These are phyloP conservation scores for Protobothrops mucrosquamatus DNA, from an alignment of 2,113 vertebrate genomes.

Conservation along the genomic window DNA sequence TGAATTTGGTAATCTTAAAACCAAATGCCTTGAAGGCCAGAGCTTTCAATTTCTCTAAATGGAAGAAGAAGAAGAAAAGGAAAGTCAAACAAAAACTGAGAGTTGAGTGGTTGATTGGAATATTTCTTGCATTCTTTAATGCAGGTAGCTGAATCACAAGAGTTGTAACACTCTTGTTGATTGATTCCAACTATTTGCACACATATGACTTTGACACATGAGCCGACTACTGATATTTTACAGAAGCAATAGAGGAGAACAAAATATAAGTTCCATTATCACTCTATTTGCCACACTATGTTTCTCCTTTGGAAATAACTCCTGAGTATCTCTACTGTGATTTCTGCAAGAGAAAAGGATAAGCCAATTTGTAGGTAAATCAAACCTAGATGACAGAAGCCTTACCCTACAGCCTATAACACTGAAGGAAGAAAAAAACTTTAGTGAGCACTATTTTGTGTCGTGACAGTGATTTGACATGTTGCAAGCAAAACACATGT, in stretches of 20 bases:
- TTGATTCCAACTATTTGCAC: neutral
- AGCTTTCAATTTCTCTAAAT: neutral
- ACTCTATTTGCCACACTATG: conserved; percentile 2
- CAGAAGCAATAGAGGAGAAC: neutral
- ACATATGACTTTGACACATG: conserved; percentile 3
- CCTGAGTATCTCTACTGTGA: conserved; percentile 6
- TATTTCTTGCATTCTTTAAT: neutral
- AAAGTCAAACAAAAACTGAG: neutral
- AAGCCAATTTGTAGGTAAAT: conserved; percentile 45
- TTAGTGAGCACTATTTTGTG: conserved; percentile 26
- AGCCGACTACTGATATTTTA: neutral
- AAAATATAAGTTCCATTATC: neutral
- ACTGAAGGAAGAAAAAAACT: neutral
- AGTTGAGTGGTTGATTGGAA: neutral
- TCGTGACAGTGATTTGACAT: conserved; percentile 45
- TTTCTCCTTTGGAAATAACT: conserved; percentile 6
- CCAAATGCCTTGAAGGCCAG: neutral
- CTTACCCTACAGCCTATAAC: conserved; percentile 3
- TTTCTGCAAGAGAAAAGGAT: conserved; percentile 36
- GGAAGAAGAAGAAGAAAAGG: neutral
- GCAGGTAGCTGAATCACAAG: neutral
- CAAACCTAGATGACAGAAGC: conserved; percentile 26
- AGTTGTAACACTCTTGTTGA: neutral
- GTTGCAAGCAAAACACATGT: conserved; percentile 51
- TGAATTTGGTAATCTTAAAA: neutral